Base-by-base conservation (phyloP, 64 coral and sea anemone species). In the Dendrophyllia cribrosa region DNA sequence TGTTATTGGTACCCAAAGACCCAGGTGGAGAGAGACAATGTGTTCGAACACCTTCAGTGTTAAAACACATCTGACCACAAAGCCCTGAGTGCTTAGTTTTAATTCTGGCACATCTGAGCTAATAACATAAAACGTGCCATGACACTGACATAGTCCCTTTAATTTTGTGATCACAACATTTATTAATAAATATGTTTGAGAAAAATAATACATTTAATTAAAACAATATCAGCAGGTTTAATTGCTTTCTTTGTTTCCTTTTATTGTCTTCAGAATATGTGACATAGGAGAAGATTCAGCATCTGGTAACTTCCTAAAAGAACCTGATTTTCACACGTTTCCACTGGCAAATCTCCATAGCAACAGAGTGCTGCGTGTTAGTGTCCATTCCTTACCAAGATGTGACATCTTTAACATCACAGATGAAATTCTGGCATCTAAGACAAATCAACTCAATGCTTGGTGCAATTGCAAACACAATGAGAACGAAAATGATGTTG, bases 261-360 rank as follows among this genome's bases (percentile, higher is more conserved):
- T 51, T 23, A 19, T 20, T 73, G 19, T 83, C 49, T 25, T 59
- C 66, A 91, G 89, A 69, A 43, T 91, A 61, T 83, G 66, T 47
- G 55, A 56, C 14, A 72, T 20, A 20, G 66, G 58, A 71, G 44
- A 83, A 4, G 76, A 84, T 46, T 59, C 43, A n/a, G 4, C 78
- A 73, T 71, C 58, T 72, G 26, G 24, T 43, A 75, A 77, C 52
- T 93, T 93, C 43, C 25, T 82, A 3, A 70, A 79, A 88, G 73
- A 90, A 34, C 89, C 94, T 13, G 75, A 76, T 19, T 70, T 60
- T 43, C 94, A 95, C 51, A 17, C 66, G 9, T 95, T 95, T 69
- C 94, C 94, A 58, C 12, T 91, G 76, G 94, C 89, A 50, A 95
- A 82, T 78, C 67, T 91, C 19, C 72, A 74, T 64, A 45, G 88